Conservation (phyloP, 2,113 vertebrate genomes). For the Halcyon malimbica region DNA sequence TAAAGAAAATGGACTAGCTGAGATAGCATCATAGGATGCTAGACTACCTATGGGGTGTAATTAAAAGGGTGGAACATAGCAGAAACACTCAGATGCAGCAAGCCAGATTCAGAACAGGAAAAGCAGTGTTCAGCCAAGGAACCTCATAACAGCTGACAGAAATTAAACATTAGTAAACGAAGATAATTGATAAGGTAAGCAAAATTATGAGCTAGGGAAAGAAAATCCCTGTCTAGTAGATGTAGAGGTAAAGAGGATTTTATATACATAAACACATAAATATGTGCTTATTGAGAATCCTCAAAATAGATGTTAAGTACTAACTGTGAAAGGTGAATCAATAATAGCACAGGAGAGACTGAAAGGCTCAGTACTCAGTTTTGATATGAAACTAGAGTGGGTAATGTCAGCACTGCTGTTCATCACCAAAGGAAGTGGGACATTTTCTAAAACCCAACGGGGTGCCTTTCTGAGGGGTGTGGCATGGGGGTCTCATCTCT, state of each 20-base stretch:
- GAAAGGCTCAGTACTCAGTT: neutral
- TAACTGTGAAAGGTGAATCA: neutral
- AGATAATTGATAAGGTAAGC: neutral
- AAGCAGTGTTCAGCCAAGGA: neutral
- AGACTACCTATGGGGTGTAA: slow-evolving; percentile 27
- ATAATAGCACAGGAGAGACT: neutral
- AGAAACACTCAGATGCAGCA: slow-evolving; percentile 5
- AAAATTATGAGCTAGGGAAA: neutral
- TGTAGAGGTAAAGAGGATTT: neutral
- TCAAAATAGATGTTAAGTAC: neutral
- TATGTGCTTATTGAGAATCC: neutral
- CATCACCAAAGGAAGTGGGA: neutral
- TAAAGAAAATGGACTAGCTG: slow-evolving; percentile 25
- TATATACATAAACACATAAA: neutral
- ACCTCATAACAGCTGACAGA: neutral
- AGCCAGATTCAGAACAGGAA: neutral
- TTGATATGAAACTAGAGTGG: neutral
- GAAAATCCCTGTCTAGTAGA: neutral
- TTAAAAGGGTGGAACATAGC: neutral
- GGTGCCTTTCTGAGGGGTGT: neutral
- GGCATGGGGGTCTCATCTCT: neutral
- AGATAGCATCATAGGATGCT: slow-evolving; percentile 2
- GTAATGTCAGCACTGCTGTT: neutral
- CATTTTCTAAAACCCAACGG: neutral
- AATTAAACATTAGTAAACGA: neutral